Conservation (phyloP, 1,140 invertebrate species). For the Cecropterus lyciades region DNA sequence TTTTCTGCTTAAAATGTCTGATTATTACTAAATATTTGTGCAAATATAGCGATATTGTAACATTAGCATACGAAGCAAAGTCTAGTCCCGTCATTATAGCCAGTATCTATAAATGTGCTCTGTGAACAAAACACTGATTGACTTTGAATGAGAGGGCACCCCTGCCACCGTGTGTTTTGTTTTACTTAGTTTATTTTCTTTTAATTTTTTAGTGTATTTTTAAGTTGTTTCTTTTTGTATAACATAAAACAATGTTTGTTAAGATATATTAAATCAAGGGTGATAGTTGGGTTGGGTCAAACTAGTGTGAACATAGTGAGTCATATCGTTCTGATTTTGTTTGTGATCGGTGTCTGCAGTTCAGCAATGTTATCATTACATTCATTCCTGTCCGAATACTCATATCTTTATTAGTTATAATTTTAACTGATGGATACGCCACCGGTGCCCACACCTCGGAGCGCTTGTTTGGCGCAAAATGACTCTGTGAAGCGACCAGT, state of each 20-base stretch:
- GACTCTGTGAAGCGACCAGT: constrained; percentile 57
- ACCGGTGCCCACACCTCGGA: constrained; percentile 68
- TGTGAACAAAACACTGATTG: too few relatives aligned
- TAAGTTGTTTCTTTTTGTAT: neutral
- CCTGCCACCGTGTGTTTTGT: neutral
- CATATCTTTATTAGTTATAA: neutral
- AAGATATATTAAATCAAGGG: neutral
- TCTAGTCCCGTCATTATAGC: too few relatives aligned
- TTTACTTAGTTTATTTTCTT: constrained; percentile 18
- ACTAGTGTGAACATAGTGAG: constrained; percentile 12
- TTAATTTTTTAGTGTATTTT: neutral
- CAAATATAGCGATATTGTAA: too few relatives aligned
- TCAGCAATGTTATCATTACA: constrained; percentile 52
- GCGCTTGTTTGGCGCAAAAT: constrained; percentile 48
- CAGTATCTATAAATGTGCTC: too few relatives aligned
- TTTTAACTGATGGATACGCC: constrained; percentile 65
- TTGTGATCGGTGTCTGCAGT: constrained; percentile 36
- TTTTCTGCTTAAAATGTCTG: too few relatives aligned
- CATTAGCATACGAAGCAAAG: too few relatives aligned
- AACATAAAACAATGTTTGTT: neutral
- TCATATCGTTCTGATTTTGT: constrained; percentile 38
- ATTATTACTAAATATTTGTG: too few relatives aligned
- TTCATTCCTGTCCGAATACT: constrained; percentile 35
- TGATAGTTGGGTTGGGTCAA: neutral
- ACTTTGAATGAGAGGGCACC: too few relatives aligned